Evolutionary conservation across 2,888 invertebrate species (phyloP).

Genomic region (Stegophylla sp.): DNA sequence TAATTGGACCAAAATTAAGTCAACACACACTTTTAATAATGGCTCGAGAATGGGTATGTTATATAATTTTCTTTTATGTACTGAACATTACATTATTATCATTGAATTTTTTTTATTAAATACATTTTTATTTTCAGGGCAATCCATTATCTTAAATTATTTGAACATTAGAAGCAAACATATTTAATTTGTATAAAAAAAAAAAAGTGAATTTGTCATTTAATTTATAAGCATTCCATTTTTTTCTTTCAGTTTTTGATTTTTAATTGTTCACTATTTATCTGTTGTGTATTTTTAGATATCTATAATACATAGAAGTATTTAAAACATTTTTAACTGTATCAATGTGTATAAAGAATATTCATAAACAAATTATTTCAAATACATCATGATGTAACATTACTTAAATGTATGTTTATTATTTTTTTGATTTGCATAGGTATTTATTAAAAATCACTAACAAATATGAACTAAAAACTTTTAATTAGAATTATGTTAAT

Average conservation of each 20-base stretch:
- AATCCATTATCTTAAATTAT: neutral
- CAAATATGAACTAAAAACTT: no score
- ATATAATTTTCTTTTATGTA: neutral
- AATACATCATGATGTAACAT: no score
- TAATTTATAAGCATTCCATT: slow-evolving; percentile 52
- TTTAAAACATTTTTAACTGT: slow-evolving; percentile 1
- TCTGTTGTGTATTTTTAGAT: slow-evolving; percentile 25
- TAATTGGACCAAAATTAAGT: slow-evolving; percentile 82
- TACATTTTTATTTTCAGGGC: slow-evolving; percentile 32
- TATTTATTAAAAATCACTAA: no score
- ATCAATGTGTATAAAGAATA: slow-evolving; percentile 27
- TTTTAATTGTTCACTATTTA: neutral
- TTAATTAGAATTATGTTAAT: no score
- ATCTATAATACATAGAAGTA: neutral
- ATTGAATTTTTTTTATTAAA: neutral
- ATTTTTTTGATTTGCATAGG: no score
- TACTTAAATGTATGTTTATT: no score
- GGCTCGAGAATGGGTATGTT: slow-evolving; percentile 79
- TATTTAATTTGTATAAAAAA: neutral
- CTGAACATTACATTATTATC: neutral
- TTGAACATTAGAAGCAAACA: neutral
- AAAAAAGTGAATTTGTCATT: slow-evolving; percentile 29
- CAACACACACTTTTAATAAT: slow-evolving; percentile 77
- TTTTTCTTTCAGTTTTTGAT: slow-evolving; percentile 8
- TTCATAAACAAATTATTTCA: neutral